Base-by-base conservation (phyloP, 1,140 invertebrate genomes). In the Euura lappo region DNA sequence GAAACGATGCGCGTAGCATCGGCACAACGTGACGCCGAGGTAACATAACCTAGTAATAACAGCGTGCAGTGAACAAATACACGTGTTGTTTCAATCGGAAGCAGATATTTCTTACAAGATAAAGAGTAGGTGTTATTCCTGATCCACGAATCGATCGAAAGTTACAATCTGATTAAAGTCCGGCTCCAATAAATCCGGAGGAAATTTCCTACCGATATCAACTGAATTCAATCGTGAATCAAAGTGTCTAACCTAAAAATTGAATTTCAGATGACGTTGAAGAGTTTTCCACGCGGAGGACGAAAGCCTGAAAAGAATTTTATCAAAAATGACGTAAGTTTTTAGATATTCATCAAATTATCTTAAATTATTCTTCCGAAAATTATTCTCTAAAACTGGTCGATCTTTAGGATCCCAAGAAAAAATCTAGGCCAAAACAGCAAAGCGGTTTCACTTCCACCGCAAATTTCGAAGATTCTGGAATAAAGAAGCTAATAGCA, bases 221-320 rank as follows among this genome's bases (percentile, higher is more conserved):
- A 28, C 28, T 28, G 28, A 28, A 28, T 28, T 28, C 1, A 28
- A 28, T 28, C 28, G 28, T 3, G 3, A 60, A 60, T 60, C 13
- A 8, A 60, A 11, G 51, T 60, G 51, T 60, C 51, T 60, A 60
- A 60, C 51, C 51, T 60, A 11, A 60, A 60, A 60, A 60, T 60
- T 60, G 6, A 60, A 6, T 78, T 71, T 3, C 44, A 83, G 80
- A 84, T 84, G 82, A 75, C 72, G 6, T n/a, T 78, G n/a, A 73
- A 80, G 75, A 82, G 45, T 73, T 84, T 84, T 75, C 81, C 80
- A 11, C 75, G 82, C 46, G 80, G 79, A 45, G 82, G 80, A 3
- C 79, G 80, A 11, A 80, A 81, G 68, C 47, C 60, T 7, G n/a
- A 43, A 69, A 44, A 65, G 43, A 74, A 75, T 11, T 76, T 75